Evolutionary conservation across 2,888 invertebrate genomes (phyloP).

Genomic region (Archips crataeganus): DNA sequence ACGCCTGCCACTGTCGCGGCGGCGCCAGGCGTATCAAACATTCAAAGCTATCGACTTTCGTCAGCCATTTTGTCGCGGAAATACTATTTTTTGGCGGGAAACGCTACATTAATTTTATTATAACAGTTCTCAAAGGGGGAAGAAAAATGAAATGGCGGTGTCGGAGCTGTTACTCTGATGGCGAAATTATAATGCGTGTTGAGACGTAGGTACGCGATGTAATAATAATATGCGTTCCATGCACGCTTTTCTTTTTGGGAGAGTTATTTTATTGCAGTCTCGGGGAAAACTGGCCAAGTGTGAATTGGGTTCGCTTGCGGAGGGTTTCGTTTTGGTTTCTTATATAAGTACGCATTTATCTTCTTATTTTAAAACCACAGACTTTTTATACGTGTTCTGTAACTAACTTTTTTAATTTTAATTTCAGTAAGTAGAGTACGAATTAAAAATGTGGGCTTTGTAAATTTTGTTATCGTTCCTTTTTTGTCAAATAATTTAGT

Average conservation of each 20-base stretch:
- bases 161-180: constrained; percentile 30
- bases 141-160: constrained; percentile 47
- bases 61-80: constrained; percentile 58
- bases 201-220: constrained; percentile 7
- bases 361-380: too few relatives aligned
- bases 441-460: too few relatives aligned
- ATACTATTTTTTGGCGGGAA: constrained; percentile 55
- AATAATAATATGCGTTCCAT: background rate
- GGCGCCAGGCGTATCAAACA: constrained; percentile 58
- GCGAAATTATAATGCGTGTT: constrained; percentile 25
- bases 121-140: constrained; percentile 49
- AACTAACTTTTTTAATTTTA: too few relatives aligned
- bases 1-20: constrained; percentile 46
- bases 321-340: too few relatives aligned
- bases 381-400: too few relatives aligned
- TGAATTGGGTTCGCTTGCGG: too few relatives aligned
- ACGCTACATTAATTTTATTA: constrained; percentile 60
- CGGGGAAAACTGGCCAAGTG: background rate
- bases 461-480: too few relatives aligned
- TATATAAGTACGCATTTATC: too few relatives aligned
- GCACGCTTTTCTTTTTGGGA: background rate
- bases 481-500: too few relatives aligned
- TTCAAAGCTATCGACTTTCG: constrained; percentile 62
- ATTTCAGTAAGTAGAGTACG: too few relatives aligned
- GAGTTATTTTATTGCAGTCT: background rate